phyloP scores from a whole-genome alignment of 2,113 vertebrate species.

The Benitochromis conjunctus region DNA sequence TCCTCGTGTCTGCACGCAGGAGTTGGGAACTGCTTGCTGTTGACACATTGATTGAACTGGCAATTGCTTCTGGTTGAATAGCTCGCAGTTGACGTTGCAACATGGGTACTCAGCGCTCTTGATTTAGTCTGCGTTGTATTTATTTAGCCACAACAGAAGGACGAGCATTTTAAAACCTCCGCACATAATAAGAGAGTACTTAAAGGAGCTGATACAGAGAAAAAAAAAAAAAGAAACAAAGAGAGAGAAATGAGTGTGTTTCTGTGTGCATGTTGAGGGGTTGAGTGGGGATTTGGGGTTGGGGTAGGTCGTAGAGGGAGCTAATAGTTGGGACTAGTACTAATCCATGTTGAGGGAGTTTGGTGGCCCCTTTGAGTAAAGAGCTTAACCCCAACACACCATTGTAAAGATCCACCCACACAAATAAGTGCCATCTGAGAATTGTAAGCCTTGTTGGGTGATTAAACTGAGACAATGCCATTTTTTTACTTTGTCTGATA shows the following conservation, averaged over 20 bases:
- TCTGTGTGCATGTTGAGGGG: not conserved
- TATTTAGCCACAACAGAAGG: constrained; percentile 32
- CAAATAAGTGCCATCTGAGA: constrained; percentile 48
- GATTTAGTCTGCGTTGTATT: constrained; percentile 29
- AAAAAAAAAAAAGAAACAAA: not conserved
- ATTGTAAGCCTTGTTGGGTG: constrained; percentile 40
- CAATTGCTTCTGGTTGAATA: constrained; percentile 57
- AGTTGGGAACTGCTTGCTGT: constrained; percentile 40
- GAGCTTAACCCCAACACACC: constrained; percentile 55
- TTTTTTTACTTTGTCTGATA: constrained; percentile 24
- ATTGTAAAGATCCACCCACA: constrained; percentile 55
- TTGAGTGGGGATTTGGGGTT: not conserved
- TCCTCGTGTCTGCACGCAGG: constrained; percentile 2
- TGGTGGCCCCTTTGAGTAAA: constrained; percentile 48
- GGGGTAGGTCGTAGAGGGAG: not conserved
- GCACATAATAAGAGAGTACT: constrained; percentile 9
- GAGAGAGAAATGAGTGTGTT: not conserved
- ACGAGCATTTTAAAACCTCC: constrained; percentile 10
- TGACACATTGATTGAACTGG: constrained; percentile 69
- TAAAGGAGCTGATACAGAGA: not conserved
- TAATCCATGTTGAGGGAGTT: constrained; percentile 59
- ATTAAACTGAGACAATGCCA: constrained; percentile 44
- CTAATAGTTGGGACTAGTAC: constrained; percentile 49
- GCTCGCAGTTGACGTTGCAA: constrained; percentile 51
- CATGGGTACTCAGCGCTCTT: constrained; percentile 17